These are phyloP conservation scores for Apamea anceps DNA, from an alignment of 2,888 invertebrate genomes.

Conservation along the genomic window DNA sequence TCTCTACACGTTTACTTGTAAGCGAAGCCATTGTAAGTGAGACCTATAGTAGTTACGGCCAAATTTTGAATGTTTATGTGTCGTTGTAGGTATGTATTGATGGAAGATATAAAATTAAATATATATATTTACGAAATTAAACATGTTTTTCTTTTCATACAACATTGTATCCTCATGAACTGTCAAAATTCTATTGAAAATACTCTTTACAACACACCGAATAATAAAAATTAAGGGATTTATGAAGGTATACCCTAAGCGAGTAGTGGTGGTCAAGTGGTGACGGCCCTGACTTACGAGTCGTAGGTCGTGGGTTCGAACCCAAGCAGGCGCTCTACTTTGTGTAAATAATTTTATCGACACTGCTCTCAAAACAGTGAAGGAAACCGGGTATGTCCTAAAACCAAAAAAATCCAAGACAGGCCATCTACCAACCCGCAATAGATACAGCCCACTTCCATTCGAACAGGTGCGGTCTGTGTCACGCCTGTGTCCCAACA, in stretches of 20 bases:
- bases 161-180: not conserved
- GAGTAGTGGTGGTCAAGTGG: not conserved
- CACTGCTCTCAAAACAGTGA: too few relatives aligned
- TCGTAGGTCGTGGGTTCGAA: not conserved
- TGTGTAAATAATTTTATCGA: too few relatives aligned
- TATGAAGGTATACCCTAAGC: not conserved
- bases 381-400: too few relatives aligned
- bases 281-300: not conserved
- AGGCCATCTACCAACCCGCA: too few relatives aligned
- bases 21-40: slow-evolving; percentile 83
- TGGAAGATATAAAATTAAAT: slow-evolving; percentile 91
- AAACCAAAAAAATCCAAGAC: too few relatives aligned
- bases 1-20: slow-evolving; percentile 67
- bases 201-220: not conserved
- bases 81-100: slow-evolving; percentile 91
- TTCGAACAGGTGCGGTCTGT: too few relatives aligned
- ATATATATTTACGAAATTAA: slow-evolving; percentile 90
- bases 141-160: slow-evolving; percentile 72
- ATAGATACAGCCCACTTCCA: too few relatives aligned
- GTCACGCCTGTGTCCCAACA: too few relatives aligned
- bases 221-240: not conserved
- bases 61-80: slow-evolving; percentile 87
- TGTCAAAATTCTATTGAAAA: not conserved
- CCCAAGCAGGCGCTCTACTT: not conserved
- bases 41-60: slow-evolving; percentile 84